Evolutionary conservation across 2,797 vertebrate species (phyloP), one percentile per base, ranked within the genome.

Genomic region (Oreonectes daqikongensis): DNA sequence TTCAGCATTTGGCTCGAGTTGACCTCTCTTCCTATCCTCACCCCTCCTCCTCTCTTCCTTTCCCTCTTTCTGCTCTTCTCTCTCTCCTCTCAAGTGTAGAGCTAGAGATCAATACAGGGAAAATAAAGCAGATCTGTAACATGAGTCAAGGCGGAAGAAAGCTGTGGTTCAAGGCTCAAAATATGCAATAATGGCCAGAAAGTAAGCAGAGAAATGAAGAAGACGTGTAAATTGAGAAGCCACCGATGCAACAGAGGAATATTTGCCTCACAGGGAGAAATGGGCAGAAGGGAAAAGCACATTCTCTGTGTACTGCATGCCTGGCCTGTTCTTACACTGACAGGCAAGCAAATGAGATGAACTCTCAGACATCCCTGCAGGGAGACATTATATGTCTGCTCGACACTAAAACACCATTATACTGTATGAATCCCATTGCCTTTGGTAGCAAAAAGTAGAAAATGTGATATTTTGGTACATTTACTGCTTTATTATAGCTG

Each of bases 81-180:
- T 17, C 55, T 61, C 26, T 61, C 30, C 4, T 61, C 59, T 35
- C 7, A 22, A 65, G 35, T 55, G 18, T 1, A 66, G 61, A 32
- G 6, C 10, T 8, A 65, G 8, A n/a, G 48, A 75, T 75, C 72
- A 75, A 66, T 75, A 26, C 30, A 35, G 59, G 18, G 30, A 61
- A 60, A 55, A 24, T 55, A 26, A 35, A 35, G 59, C 61, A 32
- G 17, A 66, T 42, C 61, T 20, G 73, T 68, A 75, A 75, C 53
- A 48, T 32, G 53, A 75, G 53, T 67, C 63, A n/a, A 75, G 53
- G 63, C 48, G 26, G 63, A 75, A 67, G 72, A 66, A 75, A 32
- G 60, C 52, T 22, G 60, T 15, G 44, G 46, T 52, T 66, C 53
- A 5, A 10, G 40, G 26, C 40, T 68, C 28, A 60, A 68, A 75